These are phyloP conservation scores for Melieria crassipennis DNA, from an alignment of 2,888 invertebrate species.

Conservation along the genomic window DNA sequence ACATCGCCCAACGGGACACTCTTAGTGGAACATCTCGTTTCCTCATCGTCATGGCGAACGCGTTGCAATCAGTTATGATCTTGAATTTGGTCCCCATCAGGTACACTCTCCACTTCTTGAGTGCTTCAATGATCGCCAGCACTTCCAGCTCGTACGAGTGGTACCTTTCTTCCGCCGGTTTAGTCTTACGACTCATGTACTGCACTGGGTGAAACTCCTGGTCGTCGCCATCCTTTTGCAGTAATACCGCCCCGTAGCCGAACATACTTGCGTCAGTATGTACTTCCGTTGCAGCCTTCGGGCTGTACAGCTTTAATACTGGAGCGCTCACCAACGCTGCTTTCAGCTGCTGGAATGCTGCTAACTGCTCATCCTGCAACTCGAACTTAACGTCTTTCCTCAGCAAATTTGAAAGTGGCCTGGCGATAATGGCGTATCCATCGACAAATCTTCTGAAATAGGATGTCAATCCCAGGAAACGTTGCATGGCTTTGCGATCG, in stretches of 20 bases:
- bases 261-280: background rate
- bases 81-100: too few species aligned
- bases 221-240: slow-evolving; percentile 30
- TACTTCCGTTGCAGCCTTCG: background rate
- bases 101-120: slow-evolving; percentile 47
- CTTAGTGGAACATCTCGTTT: too few species aligned
- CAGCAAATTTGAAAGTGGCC: too few species aligned
- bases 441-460: too few species aligned
- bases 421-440: too few species aligned
- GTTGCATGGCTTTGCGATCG: too few species aligned
- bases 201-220: slow-evolving; percentile 44
- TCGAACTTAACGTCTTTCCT: slow-evolving; percentile 43
- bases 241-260: too few species aligned
- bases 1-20: too few species aligned
- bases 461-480: too few species aligned
- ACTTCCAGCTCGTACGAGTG: slow-evolving; percentile 49
- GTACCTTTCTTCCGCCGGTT: slow-evolving; percentile 45
- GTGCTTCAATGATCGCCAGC: slow-evolving; percentile 29
- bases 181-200: slow-evolving; percentile 47
- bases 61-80: too few species aligned
- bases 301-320: too few species aligned
- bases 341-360: slow-evolving; percentile 13
- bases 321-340: background rate
- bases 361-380: slow-evolving; percentile 39
- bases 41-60: too few species aligned